Conservation (phyloP, 37 sponge, comb jelly and placozoan genomes). For the Corticium candelabrum region DNA sequence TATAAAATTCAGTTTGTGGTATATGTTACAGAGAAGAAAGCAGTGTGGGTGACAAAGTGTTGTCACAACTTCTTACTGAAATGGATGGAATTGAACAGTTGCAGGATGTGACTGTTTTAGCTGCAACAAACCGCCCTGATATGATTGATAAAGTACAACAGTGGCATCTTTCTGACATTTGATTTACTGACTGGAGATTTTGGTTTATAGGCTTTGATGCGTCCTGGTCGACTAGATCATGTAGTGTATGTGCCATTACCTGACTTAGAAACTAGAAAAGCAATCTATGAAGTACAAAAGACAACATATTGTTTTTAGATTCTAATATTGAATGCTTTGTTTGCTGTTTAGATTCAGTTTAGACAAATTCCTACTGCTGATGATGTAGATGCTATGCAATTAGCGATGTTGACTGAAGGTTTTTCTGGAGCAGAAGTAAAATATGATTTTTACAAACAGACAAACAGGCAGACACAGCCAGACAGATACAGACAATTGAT, state of each 20-base stretch:
- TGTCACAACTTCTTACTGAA: constrained; percentile 94
- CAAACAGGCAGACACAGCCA: too few species aligned
- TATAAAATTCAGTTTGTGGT: background rate
- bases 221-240: constrained; percentile 89
- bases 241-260: constrained; percentile 89
- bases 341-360: too few species aligned
- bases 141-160: constrained; percentile 81
- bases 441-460: too few species aligned
- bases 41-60: constrained; percentile 76
- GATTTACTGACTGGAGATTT: background rate
- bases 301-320: too few species aligned
- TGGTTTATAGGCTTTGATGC: constrained; percentile 56
- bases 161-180: background rate
- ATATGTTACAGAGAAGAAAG: background rate
- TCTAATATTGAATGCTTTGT: too few species aligned
- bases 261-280: constrained; percentile 51
- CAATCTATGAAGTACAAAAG: constrained; percentile 76
- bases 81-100: constrained; percentile 89
- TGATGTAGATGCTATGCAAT: constrained; percentile 41
- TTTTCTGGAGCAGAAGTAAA: constrained; percentile 94
- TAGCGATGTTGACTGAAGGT: constrained; percentile 39
- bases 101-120: constrained; percentile 72
- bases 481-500: too few species aligned
- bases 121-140: constrained; percentile 97
- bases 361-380: constrained; percentile 36